These are phyloP conservation scores for Mastomys coucha DNA, from an alignment of 2,113 vertebrate genomes.

Conservation along the genomic window DNA sequence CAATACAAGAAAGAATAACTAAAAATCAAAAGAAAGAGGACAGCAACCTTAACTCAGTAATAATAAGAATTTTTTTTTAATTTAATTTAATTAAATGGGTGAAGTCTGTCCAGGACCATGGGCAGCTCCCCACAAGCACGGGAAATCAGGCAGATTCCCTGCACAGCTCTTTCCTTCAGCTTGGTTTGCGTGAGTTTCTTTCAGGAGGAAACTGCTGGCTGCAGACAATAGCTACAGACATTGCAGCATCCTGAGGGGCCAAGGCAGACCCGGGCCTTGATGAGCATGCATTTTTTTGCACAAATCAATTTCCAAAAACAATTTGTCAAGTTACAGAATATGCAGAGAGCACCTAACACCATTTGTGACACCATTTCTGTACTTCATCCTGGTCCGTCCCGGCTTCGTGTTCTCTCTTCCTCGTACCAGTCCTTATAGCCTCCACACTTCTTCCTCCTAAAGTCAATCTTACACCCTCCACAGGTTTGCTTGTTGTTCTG, in stretches of 20 bases:
- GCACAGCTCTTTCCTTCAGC: not conserved
- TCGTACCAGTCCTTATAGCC: fast-evolving
- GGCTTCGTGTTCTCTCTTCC: fast-evolving
- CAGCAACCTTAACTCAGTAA: not conserved
- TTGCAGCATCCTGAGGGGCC: not conserved
- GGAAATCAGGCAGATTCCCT: not conserved
- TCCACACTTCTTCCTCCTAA: not conserved
- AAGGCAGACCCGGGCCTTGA: not conserved
- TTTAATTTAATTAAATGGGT: not conserved
- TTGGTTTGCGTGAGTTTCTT: not conserved
- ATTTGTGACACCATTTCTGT: not conserved
- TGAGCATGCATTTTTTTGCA: constrained; percentile 29
- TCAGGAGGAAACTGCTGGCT: constrained; percentile 4
- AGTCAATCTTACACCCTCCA: not conserved
- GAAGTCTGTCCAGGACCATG: not conserved
- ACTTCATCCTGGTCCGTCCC: not conserved
- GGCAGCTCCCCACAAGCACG: not conserved
- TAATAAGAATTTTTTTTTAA: too few relatives aligned
- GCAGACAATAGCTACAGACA: not conserved
- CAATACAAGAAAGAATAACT: not conserved
- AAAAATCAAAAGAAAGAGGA: not conserved
- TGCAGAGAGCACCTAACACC: not conserved
- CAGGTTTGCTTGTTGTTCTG: not conserved
- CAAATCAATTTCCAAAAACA: constrained; percentile 57
- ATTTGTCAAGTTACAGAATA: not conserved